A percentile compares a stretch with the other conserved stretches of the same genome.
Conservation (phyloP, 1,140 invertebrate species). For the Acromyrmex heyeri region DNA sequence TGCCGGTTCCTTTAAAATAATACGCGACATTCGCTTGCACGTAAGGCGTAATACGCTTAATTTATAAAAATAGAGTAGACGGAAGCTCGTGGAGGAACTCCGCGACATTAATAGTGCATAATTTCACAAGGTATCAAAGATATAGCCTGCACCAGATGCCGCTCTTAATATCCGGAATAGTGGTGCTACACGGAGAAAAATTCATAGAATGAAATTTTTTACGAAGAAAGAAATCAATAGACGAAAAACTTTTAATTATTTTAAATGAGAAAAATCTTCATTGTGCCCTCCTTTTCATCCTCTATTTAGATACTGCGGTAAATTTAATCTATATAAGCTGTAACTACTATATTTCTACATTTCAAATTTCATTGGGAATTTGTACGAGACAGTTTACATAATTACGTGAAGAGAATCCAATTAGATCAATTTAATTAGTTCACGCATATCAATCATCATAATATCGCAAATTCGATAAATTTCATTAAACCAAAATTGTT, state of each 20-base stretch:
- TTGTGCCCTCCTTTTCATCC: not conserved
- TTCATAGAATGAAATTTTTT: conserved; percentile 55
- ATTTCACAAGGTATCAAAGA: conserved; percentile 70
- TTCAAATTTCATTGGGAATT: conserved; percentile 8
- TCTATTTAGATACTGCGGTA: conserved; percentile 1
- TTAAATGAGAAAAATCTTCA: conserved; percentile 44
- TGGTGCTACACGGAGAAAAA: conserved; percentile 16
- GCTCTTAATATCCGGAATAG: conserved; percentile 37
- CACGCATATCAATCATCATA: conserved; percentile 5
- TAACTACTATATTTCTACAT: not conserved
- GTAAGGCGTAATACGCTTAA: conserved; percentile 40
- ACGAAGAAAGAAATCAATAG: conserved; percentile 49
- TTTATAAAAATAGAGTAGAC: conserved; percentile 49
- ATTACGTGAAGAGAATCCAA: conserved; percentile 25
- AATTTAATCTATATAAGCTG: conserved; percentile 32
- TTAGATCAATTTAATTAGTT: conserved; percentile 35
- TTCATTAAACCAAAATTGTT: conserved; percentile 6
- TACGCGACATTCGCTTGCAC: conserved; percentile 13
- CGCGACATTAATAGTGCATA: conserved; percentile 53
- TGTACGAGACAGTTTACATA: conserved; percentile 28
- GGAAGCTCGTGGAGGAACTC: conserved; percentile 12
- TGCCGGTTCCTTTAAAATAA: not conserved
- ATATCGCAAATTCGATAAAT: not conserved
- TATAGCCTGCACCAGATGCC: conserved; percentile 60
- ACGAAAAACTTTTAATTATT: conserved; percentile 60